Evolutionary conservation across 2,113 vertebrate species (phyloP).

Genomic region (Amphiprion ocellaris): DNA sequence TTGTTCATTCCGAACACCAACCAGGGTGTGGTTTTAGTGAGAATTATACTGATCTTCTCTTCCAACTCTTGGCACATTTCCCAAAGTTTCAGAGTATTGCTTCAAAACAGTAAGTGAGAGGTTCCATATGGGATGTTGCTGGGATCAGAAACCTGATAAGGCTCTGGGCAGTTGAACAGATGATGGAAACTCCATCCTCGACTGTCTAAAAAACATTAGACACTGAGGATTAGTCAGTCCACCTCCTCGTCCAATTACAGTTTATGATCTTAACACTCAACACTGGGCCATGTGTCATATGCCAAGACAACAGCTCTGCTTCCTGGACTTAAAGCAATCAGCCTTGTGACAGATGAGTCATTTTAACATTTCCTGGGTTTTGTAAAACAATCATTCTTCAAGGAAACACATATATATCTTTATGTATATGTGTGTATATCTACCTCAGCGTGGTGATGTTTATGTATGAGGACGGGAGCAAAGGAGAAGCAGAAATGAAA

Average conservation of each 20-base stretch:
- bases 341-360: conserved; percentile 60
- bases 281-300: conserved; percentile 27
- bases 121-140: background rate
- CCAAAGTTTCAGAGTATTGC: background rate
- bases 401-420: background rate
- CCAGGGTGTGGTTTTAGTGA: background rate
- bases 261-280: conserved; percentile 38
- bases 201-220: background rate
- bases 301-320: conserved; percentile 19
- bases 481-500: background rate
- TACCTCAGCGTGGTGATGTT: background rate
- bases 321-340: conserved; percentile 38
- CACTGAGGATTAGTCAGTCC: conserved; percentile 17
- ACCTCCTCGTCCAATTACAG: background rate
- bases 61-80: background rate
- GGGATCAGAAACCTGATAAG: conserved; percentile 13
- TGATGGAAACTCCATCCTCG: conserved; percentile 4
- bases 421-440: background rate
- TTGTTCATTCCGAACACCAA: background rate
- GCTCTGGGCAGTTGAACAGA: conserved; percentile 8
- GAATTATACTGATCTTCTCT: background rate
- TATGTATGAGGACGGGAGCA: conserved; percentile 5
- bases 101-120: background rate
- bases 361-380: conserved; percentile 20
- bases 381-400: background rate